Conservation (phyloP, 2,888 invertebrate genomes). For the Drosophila bunnanda region DNA sequence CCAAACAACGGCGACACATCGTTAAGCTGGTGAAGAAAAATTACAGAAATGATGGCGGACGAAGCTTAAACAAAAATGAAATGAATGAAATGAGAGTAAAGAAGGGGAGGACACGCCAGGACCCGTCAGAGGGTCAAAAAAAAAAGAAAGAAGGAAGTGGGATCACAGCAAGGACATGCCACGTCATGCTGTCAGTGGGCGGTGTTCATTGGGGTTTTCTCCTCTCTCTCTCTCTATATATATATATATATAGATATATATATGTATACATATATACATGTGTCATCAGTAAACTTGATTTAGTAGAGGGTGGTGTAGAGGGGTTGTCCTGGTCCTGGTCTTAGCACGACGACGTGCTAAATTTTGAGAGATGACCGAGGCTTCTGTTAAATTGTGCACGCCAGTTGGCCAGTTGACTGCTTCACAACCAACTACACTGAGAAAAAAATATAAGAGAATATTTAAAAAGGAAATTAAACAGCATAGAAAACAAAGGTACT, state of each 20-base stretch:
- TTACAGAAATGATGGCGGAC: constrained; percentile 39
- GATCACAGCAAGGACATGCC: constrained; percentile 45
- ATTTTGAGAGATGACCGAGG: constrained; percentile 73
- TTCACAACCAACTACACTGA: constrained; percentile 24
- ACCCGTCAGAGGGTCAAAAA: constrained; percentile 3
- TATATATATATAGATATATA: neutral
- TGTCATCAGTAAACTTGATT: constrained; percentile 58
- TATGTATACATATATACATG: constrained; percentile 27
- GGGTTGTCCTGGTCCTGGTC: constrained; percentile 10
- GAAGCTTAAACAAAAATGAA: constrained; percentile 50
- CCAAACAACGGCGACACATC: constrained; percentile 37
- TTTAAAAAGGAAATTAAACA: no score
- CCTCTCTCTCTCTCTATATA: neutral
- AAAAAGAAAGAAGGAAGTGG: constrained; percentile 25
- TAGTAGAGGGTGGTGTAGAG: constrained; percentile 17
- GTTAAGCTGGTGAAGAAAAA: constrained; percentile 44
- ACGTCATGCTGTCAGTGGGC: constrained; percentile 47
- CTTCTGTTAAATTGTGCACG: constrained; percentile 54
- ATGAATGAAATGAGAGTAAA: constrained; percentile 19
- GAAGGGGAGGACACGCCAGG: constrained; percentile 8
- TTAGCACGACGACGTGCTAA: constrained; percentile 58
- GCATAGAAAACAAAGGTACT: no score
- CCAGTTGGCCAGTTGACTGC: constrained; percentile 57
- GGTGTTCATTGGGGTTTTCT: constrained; percentile 10
- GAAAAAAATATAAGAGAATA: neutral